Evolutionary conservation across 2,888 invertebrate species (phyloP).

Genomic region (Plemyria rubiginata): DNA sequence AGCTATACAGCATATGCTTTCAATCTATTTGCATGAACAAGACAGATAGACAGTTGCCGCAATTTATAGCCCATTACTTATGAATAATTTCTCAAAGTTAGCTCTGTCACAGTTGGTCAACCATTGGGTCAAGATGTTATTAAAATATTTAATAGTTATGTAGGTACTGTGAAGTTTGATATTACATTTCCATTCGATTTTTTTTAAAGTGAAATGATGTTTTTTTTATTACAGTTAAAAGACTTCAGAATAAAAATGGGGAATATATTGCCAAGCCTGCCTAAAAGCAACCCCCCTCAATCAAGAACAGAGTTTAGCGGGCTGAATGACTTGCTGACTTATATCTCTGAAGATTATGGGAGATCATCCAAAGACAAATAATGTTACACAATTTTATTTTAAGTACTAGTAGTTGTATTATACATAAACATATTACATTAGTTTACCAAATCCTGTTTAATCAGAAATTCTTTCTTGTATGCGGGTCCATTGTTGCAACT

Average conservation of each 20-base stretch:
- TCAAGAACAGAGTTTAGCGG: conserved; percentile 95
- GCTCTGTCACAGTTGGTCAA: no score
- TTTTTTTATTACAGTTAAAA: conserved; percentile 84
- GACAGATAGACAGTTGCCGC: no score
- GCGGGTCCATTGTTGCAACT: conserved; percentile 88
- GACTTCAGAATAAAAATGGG: conserved; percentile 95
- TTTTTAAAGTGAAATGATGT: not conserved
- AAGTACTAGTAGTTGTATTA: conserved; percentile 5
- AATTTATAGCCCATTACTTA: no score
- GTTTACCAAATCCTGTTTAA: conserved; percentile 92
- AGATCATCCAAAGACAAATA: conserved; percentile 57
- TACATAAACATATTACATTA: conserved; percentile 42
- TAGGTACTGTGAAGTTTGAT: no score
- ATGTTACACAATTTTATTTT: conserved; percentile 18
- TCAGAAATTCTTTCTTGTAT: conserved; percentile 91
- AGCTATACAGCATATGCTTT: no score
- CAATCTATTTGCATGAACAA: no score
- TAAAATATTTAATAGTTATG: no score
- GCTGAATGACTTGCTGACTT: conserved; percentile 92
- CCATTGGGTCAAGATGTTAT: no score
- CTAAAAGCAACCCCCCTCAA: conserved; percentile 90
- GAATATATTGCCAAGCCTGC: conserved; percentile 89
- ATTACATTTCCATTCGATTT: no score
- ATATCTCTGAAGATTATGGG: conserved; percentile 87
- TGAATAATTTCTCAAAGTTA: no score